These are phyloP conservation scores for Reinhardtius hippoglossoides DNA, from an alignment of 2,113 vertebrate species.

Conservation along the genomic window DNA sequence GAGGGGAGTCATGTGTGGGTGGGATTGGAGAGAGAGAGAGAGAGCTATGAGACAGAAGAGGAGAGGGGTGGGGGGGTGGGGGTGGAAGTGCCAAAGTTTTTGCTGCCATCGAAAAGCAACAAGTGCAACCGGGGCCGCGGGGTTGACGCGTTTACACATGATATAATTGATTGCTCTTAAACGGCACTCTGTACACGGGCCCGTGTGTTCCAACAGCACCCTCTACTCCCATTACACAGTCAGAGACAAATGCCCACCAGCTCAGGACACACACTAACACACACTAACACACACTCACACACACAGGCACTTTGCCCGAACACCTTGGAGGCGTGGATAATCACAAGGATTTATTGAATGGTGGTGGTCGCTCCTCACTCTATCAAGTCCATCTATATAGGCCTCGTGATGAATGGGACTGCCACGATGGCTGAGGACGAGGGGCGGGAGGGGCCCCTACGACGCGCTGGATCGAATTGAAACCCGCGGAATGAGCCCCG, in stretches of 20 bases:
- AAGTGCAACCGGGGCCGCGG: slow-evolving; percentile 54
- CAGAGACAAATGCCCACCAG: slow-evolving; percentile 68
- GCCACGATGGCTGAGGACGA: slow-evolving; percentile 61
- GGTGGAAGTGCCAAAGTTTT: slow-evolving; percentile 34
- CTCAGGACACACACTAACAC: slow-evolving; percentile 38
- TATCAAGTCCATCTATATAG: slow-evolving; percentile 79
- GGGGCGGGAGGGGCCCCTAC: slow-evolving; percentile 39
- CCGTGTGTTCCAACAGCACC: slow-evolving; percentile 45
- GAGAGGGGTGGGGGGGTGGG: neutral
- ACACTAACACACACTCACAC: slow-evolving; percentile 27
- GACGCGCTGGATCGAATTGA: slow-evolving; percentile 60
- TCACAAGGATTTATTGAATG: slow-evolving; percentile 83
- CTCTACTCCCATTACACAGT: slow-evolving; percentile 61
- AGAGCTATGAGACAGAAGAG: slow-evolving; percentile 6
- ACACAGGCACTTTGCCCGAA: slow-evolving; percentile 42
- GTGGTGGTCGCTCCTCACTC: slow-evolving; percentile 75
- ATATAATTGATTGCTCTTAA: slow-evolving; percentile 60
- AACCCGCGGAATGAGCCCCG: slow-evolving; percentile 58
- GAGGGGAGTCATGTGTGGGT: slow-evolving; percentile 30
- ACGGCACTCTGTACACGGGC: slow-evolving; percentile 39
- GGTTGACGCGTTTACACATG: slow-evolving; percentile 50
- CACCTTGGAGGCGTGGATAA: slow-evolving; percentile 78
- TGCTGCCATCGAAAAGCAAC: slow-evolving; percentile 46
- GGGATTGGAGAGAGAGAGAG: slow-evolving; percentile 16
- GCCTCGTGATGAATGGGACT: slow-evolving; percentile 73